Evolutionary conservation across 2,888 invertebrate genomes (phyloP).

Genomic region (Xestia xanthographa): DNA sequence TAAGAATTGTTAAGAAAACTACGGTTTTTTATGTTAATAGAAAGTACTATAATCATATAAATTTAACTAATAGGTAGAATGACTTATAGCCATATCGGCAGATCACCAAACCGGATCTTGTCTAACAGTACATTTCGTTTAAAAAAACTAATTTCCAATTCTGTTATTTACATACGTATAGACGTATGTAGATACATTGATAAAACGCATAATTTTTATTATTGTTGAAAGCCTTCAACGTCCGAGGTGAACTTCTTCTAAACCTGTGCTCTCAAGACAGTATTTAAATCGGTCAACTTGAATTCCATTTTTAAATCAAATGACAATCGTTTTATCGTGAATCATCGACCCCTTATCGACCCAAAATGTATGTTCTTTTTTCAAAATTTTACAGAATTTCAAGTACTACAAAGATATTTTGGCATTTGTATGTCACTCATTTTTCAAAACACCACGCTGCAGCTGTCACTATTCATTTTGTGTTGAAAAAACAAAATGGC

Average conservation of each 20-base stretch:
- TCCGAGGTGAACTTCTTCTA: slow-evolving; percentile 34
- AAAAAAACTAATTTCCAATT: slow-evolving; percentile 22
- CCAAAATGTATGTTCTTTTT: neutral
- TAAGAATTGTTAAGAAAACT: slow-evolving; percentile 28
- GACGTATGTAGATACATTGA: neutral
- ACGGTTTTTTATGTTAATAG: slow-evolving; percentile 42
- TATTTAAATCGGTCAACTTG: slow-evolving; percentile 13
- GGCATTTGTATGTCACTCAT: neutral
- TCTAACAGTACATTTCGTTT: slow-evolving; percentile 48
- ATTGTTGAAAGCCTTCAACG: slow-evolving; percentile 40
- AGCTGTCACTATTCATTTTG: neutral
- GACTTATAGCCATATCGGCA: slow-evolving; percentile 42
- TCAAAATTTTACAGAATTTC: neutral
- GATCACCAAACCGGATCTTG: slow-evolving; percentile 68
- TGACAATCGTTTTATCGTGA: neutral
- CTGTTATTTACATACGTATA: slow-evolving; percentile 27
- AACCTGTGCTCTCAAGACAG: neutral
- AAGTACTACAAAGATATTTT: neutral
- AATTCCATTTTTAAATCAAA: slow-evolving; percentile 16
- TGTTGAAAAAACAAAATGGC: neutral
- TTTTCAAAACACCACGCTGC: neutral
- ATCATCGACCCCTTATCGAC: neutral
- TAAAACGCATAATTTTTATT: slow-evolving; percentile 23
- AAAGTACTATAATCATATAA: slow-evolving; percentile 52
- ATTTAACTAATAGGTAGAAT: slow-evolving; percentile 37